Conservation (phyloP, 1,140 invertebrate genomes). For the Leptonema lineaticorne region DNA sequence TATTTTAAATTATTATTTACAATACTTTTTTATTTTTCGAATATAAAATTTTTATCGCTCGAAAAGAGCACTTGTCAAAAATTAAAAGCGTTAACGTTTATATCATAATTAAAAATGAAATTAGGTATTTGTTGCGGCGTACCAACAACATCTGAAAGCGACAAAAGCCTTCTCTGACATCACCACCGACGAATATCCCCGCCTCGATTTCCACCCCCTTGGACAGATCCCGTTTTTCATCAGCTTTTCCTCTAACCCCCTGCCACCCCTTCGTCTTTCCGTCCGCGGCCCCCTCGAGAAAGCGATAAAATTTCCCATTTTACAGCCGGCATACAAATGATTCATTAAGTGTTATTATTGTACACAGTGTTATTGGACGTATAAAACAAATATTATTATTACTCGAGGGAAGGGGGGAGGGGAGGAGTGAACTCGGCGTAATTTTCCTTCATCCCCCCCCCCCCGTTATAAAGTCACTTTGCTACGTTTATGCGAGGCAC, state of each 20-base stretch:
- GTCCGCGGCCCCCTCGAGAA: not conserved
- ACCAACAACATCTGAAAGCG: not conserved
- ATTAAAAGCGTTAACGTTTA: too few relatives aligned
- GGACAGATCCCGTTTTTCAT: not conserved
- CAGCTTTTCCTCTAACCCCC: not conserved
- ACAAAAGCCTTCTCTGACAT: too few relatives aligned
- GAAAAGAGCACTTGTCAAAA: too few relatives aligned
- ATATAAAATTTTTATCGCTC: too few relatives aligned
- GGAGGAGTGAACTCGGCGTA: not conserved
- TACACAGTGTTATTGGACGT: conserved; percentile 20
- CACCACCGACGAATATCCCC: too few relatives aligned
- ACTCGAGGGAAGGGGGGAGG: not conserved
- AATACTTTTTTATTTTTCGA: too few relatives aligned
- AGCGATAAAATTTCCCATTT: conserved; percentile 18
- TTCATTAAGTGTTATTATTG: conserved; percentile 31
- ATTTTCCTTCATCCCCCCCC: not conserved
- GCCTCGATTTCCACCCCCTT: too few relatives aligned
- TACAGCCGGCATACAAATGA: conserved; percentile 31
- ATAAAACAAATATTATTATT: conserved; percentile 19
- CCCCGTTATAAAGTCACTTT: not conserved
- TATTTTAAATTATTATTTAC: too few relatives aligned
- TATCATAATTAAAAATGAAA: too few relatives aligned
- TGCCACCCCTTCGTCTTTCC: not conserved
- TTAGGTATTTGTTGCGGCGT: not conserved
- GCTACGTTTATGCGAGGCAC: not conserved